A percentile compares a stretch with the other conserved stretches of the same genome.
These are phyloP conservation scores for Melitaea athalia DNA, from an alignment of 2,888 invertebrate genomes.

Conservation along the genomic window DNA sequence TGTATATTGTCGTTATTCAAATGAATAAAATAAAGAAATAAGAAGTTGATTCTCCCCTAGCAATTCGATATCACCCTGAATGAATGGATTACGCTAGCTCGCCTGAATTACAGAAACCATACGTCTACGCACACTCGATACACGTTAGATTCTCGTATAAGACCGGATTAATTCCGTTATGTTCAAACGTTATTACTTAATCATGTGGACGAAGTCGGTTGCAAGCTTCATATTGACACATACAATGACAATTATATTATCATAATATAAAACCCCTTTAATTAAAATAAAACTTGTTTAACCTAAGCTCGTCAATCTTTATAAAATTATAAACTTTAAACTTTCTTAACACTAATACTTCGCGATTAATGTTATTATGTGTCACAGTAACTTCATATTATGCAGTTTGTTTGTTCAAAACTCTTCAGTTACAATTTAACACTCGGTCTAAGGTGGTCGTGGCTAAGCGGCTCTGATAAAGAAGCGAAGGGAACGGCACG, in stretches of 20 bases:
- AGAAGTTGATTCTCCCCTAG: constrained; percentile 65
- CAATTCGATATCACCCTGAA: constrained; percentile 69
- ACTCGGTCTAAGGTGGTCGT: constrained; percentile 51
- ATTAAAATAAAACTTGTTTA: not conserved
- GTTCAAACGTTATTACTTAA: constrained; percentile 62
- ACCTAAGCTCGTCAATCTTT: not conserved
- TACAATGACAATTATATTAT: constrained; percentile 1
- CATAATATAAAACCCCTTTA: too few relatives aligned
- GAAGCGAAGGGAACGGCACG: constrained; percentile 59
- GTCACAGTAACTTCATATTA: constrained; percentile 12
- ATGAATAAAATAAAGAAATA: constrained; percentile 48
- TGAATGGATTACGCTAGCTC: constrained; percentile 73
- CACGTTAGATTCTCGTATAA: constrained; percentile 70
- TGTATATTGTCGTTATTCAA: not conserved
- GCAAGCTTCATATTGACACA: not conserved
- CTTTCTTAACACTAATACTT: not conserved
- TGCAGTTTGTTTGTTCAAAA: constrained; percentile 21
- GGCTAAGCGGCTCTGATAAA: constrained; percentile 56
- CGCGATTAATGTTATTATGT: constrained; percentile 5
- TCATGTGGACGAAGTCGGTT: constrained; percentile 47
- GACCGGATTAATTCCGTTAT: constrained; percentile 71
- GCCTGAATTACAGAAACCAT: constrained; percentile 81
- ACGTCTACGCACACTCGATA: constrained; percentile 68
- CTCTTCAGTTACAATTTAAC: constrained; percentile 24
- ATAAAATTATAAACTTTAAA: not conserved